These are phyloP conservation scores for Pipistrellus kuhlii DNA, from an alignment of 2,797 vertebrate species.

Conservation along the genomic window DNA sequence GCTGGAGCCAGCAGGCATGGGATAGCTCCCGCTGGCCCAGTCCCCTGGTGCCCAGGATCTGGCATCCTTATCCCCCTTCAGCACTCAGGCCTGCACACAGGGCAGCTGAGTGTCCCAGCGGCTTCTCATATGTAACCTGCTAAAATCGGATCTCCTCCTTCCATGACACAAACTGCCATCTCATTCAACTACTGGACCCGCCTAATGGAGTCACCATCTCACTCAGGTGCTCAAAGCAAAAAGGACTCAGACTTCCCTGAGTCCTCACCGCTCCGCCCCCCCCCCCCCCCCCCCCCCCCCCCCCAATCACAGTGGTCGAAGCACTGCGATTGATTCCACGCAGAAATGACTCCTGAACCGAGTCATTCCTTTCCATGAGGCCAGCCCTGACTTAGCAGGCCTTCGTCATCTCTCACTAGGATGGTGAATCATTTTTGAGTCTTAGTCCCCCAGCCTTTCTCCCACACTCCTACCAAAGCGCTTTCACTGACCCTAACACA, in stretches of 20 bases:
- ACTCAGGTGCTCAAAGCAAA: neutral
- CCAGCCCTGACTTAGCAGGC: neutral
- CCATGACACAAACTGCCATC: neutral
- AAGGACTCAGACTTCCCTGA: neutral
- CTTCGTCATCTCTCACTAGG: neutral
- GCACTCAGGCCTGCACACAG: neutral
- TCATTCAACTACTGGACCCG: neutral
- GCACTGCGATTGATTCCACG: neutral
- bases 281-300: accelerated
- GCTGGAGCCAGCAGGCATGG: neutral
- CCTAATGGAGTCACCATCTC: neutral
- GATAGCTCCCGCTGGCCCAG: neutral
- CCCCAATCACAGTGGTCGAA: neutral
- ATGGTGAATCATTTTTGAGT: neutral
- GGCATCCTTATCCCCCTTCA: neutral
- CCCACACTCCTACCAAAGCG: neutral
- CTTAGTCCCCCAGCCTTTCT: neutral
- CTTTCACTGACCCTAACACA: neutral
- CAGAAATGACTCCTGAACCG: neutral
- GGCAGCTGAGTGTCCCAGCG: neutral
- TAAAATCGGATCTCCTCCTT: neutral
- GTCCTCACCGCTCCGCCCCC: neutral
- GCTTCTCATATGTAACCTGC: neutral
- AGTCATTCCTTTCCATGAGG: neutral
- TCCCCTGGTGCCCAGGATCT: neutral